Evolutionary conservation across 2,888 invertebrate species (phyloP), one percentile per base, ranked within the genome.

Genomic region (Diadromus collaris): DNA sequence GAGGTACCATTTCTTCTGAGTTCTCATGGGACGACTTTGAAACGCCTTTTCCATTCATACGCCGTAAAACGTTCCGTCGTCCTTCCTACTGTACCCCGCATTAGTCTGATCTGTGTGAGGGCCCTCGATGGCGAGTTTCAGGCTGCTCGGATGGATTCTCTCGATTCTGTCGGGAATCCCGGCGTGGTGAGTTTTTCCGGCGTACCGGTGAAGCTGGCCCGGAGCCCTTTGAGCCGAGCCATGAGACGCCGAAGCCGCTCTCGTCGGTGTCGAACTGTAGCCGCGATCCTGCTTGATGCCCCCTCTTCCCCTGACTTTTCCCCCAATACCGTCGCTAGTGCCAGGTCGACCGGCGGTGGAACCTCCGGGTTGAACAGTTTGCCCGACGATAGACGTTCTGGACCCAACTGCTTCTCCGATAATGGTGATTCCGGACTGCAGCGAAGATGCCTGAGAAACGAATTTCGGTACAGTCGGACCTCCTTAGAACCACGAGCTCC

Each of bases 71-170:
- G 90, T 88, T 82, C 90, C 96, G 56, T 95, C 94, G 7, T 94
- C 93, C 90, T 96, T 96, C 84, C 96, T 93, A 76, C 95, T 95
- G 91, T 94, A 96, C 2, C 96, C 96, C 79, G 95, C 95, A 89
- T 96, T 96, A 29, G 96, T 96, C 90, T 95, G 94, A 82, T 96
- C 95, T 16, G 94, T 94, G 89, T 96, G 96, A 46, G 95, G 95
- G 5, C 96, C 95, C n/a, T 95, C 95, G 89, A 95, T 95, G 92
- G 96, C 96, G 71, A 96, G 91, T 91, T 96, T 96, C 63, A 96
- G 93, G 85, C 94, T 95, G 89, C 94, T 94, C 7, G 95, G 95
- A 81, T 95, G 95, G 34, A 92, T 91, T 82, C 92, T 93, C 73
- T 78, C 75, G 65, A 81, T 78, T 73, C 76, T 78, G 58, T 82